Evolutionary conservation across 2,797 vertebrate species (phyloP).

Genomic region (Holocentrus rufus): DNA sequence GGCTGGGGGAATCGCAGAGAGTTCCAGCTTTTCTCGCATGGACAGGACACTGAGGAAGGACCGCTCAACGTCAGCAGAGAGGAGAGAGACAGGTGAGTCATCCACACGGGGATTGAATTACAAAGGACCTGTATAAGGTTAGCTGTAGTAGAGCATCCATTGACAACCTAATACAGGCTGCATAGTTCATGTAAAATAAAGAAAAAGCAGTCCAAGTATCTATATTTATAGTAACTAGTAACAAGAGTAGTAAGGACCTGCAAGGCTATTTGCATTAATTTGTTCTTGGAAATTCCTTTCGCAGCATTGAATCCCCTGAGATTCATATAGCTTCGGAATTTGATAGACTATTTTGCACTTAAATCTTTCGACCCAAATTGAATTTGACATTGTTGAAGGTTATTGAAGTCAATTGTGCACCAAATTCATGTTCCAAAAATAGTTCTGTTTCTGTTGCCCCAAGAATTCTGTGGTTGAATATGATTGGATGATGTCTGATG

Average conservation of each 20-base stretch:
- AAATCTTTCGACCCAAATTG: constrained; percentile 56
- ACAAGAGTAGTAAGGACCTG: constrained; percentile 16
- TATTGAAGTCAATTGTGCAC: constrained; percentile 59
- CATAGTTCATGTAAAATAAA: neutral
- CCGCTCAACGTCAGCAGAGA: constrained; percentile 84
- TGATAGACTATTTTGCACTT: constrained; percentile 26
- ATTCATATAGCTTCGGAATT: constrained; percentile 28
- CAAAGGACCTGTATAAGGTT: constrained; percentile 9
- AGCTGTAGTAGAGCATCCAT: neutral
- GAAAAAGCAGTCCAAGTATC: neutral
- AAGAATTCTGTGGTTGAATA: constrained; percentile 41
- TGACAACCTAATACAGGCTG: constrained; percentile 1
- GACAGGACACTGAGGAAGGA: constrained; percentile 90
- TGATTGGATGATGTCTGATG: constrained; percentile 55
- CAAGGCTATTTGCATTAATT: constrained; percentile 31
- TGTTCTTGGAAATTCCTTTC: constrained; percentile 16
- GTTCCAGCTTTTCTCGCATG: constrained; percentile 82
- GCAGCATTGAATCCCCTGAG: constrained; percentile 8
- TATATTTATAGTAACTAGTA: constrained; percentile 10
- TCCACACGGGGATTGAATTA: constrained; percentile 11
- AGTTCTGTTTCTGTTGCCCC: constrained; percentile 48
- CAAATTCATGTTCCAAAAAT: constrained; percentile 67
- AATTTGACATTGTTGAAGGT: constrained; percentile 68
- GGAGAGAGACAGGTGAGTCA: constrained; percentile 86
- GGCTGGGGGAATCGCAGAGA: constrained; percentile 74